Conservation (phyloP, 2,888 invertebrate genomes). For the Eupithecia inturbata region DNA sequence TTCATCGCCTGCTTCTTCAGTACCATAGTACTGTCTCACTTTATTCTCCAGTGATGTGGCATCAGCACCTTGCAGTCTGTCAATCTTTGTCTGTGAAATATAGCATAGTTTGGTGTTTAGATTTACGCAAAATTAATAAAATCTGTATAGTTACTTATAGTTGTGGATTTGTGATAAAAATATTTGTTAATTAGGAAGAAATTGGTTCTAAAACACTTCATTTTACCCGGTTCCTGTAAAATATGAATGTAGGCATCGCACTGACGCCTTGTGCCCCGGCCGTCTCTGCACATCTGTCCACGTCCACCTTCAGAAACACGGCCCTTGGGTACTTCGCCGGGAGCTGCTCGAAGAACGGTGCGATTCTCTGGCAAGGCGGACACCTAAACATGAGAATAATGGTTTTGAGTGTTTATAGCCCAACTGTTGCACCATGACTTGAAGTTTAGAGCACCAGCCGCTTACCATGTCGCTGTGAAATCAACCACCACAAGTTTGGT, state of each 20-base stretch:
- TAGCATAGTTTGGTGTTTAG: slow-evolving; percentile 15
- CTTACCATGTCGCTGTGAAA: slow-evolving; percentile 96
- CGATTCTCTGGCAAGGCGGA: slow-evolving; percentile 97
- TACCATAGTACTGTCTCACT: slow-evolving; percentile 93
- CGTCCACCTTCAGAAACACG: slow-evolving; percentile 97
- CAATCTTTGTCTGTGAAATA: slow-evolving; percentile 88
- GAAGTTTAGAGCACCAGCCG: slow-evolving; percentile 64
- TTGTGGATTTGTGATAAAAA: slow-evolving; percentile 4
- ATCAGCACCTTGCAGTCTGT: slow-evolving; percentile 95
- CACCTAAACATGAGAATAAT: slow-evolving; percentile 87
- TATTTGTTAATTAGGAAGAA: neutral
- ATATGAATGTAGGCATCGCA: slow-evolving; percentile 99
- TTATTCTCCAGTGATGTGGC: slow-evolving; percentile 91
- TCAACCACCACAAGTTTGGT: slow-evolving; percentile 96
- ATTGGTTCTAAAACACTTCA: neutral
- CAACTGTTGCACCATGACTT: slow-evolving; percentile 63
- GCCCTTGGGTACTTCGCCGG: slow-evolving; percentile 94
- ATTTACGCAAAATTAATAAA: neutral
- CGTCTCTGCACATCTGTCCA: slow-evolving; percentile 95
- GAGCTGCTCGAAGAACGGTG: slow-evolving; percentile 95
- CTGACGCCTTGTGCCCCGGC: slow-evolving; percentile 94
- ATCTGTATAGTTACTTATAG: neutral
- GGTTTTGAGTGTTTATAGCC: slow-evolving; percentile 32
- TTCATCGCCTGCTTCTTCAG: slow-evolving; percentile 86
- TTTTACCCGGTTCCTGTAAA: slow-evolving; percentile 91